These are phyloP conservation scores for Celastrina argiolus DNA, from an alignment of 2,888 invertebrate species.

Conservation along the genomic window DNA sequence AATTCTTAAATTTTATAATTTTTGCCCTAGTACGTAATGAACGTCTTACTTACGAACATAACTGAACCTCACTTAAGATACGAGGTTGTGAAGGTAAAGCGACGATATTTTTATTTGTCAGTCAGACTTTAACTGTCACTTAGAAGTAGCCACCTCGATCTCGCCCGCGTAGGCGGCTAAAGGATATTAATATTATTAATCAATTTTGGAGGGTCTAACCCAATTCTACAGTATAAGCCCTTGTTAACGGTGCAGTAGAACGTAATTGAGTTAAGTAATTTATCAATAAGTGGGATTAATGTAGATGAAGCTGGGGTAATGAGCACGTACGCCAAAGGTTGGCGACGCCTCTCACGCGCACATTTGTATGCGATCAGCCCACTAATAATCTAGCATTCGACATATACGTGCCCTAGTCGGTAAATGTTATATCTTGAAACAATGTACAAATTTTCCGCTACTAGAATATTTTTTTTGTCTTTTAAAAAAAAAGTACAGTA, in stretches of 20 bases:
- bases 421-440: background rate
- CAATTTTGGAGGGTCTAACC: background rate
- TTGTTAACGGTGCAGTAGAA: conserved; percentile 11
- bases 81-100: too few species aligned
- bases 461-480: background rate
- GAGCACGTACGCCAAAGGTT: conserved; percentile 20
- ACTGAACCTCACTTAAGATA: too few species aligned
- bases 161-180: background rate
- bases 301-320: conserved; percentile 15
- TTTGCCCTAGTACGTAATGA: too few species aligned
- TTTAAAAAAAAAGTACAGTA: too few species aligned
- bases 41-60: too few species aligned
- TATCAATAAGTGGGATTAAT: conserved; percentile 21
- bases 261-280: conserved; percentile 14
- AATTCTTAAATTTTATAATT: too few species aligned
- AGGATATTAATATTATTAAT: conserved; percentile 9
- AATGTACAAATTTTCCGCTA: background rate
- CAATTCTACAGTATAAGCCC: background rate
- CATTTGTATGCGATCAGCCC: conserved; percentile 17
- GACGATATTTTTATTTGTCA: too few species aligned
- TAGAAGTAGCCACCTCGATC: background rate
- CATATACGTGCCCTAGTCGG: background rate
- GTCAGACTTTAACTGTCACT: too few species aligned
- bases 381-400: conserved; percentile 1
- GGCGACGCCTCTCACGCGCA: conserved; percentile 16